Evolutionary conservation across 2,113 vertebrate species (phyloP).

Genomic region (Hippocampus guttulatus): DNA sequence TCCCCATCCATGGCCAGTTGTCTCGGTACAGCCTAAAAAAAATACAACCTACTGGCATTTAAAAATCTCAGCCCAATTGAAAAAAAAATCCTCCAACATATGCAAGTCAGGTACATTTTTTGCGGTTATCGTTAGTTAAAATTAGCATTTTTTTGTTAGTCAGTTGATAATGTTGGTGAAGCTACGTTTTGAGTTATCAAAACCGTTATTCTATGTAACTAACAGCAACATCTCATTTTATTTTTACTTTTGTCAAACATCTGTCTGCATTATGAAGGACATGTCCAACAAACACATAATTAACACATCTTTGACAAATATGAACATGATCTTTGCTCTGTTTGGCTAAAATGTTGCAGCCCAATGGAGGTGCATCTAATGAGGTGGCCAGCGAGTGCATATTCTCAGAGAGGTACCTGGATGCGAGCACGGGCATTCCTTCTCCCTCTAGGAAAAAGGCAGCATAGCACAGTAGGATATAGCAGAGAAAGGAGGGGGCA

Average conservation of each 20-base stretch:
- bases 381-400: neutral
- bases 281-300: no score
- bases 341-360: neutral
- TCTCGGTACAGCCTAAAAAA: no score
- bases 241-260: no score
- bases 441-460: conserved; percentile 96
- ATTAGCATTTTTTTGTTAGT: neutral
- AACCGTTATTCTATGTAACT: no score
- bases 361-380: neutral
- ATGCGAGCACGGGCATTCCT: conserved; percentile 96
- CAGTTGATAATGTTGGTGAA: neutral
- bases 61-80: no score
- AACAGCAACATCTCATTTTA: neutral
- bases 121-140: neutral
- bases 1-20: no score
- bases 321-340: neutral
- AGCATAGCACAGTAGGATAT: conserved; percentile 76
- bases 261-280: no score
- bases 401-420: conserved; percentile 82
- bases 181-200: no score
- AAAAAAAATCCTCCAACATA: neutral
- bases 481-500: conserved; percentile 79
- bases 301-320: no score
- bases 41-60: no score
- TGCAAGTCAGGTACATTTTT: neutral